Evolutionary conservation across 37 sponge, comb jelly and placozoan species (phyloP).

Genomic region (Amphimedon queenslandica): DNA sequence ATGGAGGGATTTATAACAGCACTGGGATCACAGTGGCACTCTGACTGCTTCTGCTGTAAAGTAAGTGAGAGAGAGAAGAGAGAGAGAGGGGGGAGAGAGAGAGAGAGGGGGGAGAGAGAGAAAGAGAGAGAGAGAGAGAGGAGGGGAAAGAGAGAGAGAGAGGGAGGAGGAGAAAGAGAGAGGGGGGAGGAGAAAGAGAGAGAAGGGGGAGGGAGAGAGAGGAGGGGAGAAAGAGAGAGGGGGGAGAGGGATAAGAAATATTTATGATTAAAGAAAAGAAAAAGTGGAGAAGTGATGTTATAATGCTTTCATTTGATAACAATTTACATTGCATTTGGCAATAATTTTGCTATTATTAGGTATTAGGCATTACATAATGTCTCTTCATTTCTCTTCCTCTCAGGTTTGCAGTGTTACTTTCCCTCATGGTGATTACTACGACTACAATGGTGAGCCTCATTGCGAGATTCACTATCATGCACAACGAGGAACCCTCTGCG

Average conservation of each 20-base stretch:
- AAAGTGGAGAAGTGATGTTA: too few species aligned
- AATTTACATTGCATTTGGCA: background rate
- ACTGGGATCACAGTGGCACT: constrained; percentile 90
- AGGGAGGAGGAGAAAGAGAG: background rate
- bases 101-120: too few species aligned
- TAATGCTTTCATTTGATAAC: too few species aligned
- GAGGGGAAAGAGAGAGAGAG: too few species aligned
- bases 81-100: background rate
- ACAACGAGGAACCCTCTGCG: constrained; percentile 85
- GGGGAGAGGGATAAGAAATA: too few species aligned
- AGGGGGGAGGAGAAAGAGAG: too few species aligned
- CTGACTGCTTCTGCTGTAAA: constrained; percentile 95
- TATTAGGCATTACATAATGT: too few species aligned
- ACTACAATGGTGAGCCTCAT: constrained; percentile 93
- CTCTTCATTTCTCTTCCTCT: background rate
- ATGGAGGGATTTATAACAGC: constrained; percentile 93
- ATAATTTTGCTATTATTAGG: background rate
- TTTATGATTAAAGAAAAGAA: too few species aligned
- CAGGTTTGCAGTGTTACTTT: constrained; percentile 90
- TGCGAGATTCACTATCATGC: constrained; percentile 98
- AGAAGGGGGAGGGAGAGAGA: too few species aligned
- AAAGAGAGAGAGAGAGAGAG: too few species aligned
- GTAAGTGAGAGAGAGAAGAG: constrained; percentile 66
- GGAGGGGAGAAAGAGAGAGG: too few species aligned
- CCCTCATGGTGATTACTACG: constrained; percentile 88